These are phyloP conservation scores for Oeneis ivallda DNA, from an alignment of 2,888 invertebrate genomes.

Conservation along the genomic window DNA sequence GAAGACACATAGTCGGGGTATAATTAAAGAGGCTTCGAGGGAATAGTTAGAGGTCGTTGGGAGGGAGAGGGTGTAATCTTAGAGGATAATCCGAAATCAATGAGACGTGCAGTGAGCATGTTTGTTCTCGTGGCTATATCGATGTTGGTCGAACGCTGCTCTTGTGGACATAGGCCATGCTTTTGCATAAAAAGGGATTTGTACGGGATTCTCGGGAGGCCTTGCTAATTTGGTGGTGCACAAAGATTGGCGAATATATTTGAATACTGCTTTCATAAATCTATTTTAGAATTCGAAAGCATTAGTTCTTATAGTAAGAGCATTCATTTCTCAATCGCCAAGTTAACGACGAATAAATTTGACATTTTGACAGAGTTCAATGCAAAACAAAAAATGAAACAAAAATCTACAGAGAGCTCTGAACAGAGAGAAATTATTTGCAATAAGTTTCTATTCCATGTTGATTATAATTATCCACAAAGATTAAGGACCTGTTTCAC, in stretches of 20 bases:
- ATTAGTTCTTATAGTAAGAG: too few relatives aligned
- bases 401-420: too few relatives aligned
- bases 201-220: conserved; percentile 5
- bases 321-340: too few relatives aligned
- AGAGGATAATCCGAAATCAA: conserved; percentile 66
- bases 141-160: conserved; percentile 41
- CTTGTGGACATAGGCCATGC: conserved; percentile 35
- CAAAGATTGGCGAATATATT: background rate
- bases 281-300: too few relatives aligned
- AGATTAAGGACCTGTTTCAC: too few relatives aligned
- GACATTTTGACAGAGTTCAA: too few relatives aligned
- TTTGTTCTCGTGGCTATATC: conserved; percentile 42
- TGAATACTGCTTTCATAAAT: too few relatives aligned
- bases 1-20: conserved; percentile 38
- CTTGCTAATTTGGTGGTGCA: background rate
- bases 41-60: conserved; percentile 51
- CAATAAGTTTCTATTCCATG: too few relatives aligned
- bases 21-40: conserved; percentile 48
- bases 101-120: conserved; percentile 51
- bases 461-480: too few relatives aligned
- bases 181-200: conserved; percentile 38
- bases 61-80: conserved; percentile 59
- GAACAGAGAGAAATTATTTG: too few relatives aligned
- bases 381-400: too few relatives aligned
- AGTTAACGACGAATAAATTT: too few relatives aligned